Conservation (phyloP, 2,797 vertebrate species). For the Phoeniculus purpureus region DNA sequence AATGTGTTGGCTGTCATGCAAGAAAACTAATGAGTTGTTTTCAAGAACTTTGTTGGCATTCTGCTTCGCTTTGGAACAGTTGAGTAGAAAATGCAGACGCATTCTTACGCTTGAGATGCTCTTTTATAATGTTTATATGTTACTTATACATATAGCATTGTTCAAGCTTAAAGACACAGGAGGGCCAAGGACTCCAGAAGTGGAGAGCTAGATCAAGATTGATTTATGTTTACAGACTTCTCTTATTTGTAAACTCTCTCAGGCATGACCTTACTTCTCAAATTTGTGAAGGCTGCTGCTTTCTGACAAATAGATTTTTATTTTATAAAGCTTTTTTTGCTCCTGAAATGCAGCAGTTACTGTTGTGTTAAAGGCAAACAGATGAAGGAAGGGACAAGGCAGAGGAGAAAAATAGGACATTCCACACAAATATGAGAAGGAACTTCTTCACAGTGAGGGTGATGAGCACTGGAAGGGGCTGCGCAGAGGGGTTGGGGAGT, state of each 20-base stretch:
- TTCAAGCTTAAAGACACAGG: neutral
- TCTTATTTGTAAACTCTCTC: neutral
- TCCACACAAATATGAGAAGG: too few species aligned
- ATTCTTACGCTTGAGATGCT: neutral
- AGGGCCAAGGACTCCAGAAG: neutral
- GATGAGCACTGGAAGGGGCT: neutral
- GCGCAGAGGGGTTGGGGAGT: too few species aligned
- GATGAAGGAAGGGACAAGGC: neutral
- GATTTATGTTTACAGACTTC: neutral
- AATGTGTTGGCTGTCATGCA: conserved; percentile 10
- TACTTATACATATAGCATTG: too few species aligned
- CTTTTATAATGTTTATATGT: neutral
- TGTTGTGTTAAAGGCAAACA: neutral
- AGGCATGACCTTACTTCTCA: neutral
- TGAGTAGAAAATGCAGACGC: neutral
- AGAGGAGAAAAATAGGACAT: neutral
- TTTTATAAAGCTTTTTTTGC: neutral
- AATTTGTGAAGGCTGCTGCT: neutral
- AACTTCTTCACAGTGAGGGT: too few species aligned
- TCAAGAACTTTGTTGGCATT: neutral
- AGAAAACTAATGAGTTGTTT: neutral
- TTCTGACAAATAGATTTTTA: neutral
- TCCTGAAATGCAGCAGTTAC: neutral
- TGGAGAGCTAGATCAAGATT: neutral
- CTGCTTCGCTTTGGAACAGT: neutral